Percentiles rank a stretch among this genome's conserved stretches.
phyloP scores from a whole-genome alignment of 2,113 vertebrate genomes.

The Sturnus vulgaris region DNA sequence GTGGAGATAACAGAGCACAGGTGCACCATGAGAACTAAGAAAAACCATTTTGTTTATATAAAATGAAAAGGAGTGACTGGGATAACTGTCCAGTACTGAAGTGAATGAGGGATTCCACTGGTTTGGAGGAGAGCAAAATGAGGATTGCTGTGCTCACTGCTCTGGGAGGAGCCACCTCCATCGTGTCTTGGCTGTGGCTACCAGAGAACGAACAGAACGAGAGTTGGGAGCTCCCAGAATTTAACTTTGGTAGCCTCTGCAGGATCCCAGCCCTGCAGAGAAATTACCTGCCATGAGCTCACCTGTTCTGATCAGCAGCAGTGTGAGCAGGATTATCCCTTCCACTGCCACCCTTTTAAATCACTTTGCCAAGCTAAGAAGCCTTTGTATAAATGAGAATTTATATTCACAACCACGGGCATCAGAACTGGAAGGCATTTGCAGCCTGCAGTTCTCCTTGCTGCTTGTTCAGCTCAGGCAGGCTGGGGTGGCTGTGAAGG shows the following conservation, averaged over 20 bases:
- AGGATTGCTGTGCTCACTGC: not conserved
- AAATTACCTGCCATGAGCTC: not conserved
- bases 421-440: not conserved
- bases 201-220: not conserved
- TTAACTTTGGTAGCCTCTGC: not conserved
- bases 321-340: not conserved
- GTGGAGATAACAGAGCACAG: no score
- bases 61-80: not conserved
- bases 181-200: not conserved
- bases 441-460: not conserved
- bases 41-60: accelerated
- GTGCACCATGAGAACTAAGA: not conserved
- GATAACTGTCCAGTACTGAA: not conserved
- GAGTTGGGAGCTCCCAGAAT: not conserved
- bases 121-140: not conserved
- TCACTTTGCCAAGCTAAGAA: not conserved
- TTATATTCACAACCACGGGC: accelerated
- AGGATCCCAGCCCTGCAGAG: not conserved
- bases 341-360: not conserved
- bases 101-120: not conserved
- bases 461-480: not conserved
- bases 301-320: not conserved
- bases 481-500: not conserved
- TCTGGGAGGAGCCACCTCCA: not conserved
- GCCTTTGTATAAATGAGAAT: not conserved